Conservation (phyloP, 2,113 vertebrate genomes). For the Melospiza melodia region DNA sequence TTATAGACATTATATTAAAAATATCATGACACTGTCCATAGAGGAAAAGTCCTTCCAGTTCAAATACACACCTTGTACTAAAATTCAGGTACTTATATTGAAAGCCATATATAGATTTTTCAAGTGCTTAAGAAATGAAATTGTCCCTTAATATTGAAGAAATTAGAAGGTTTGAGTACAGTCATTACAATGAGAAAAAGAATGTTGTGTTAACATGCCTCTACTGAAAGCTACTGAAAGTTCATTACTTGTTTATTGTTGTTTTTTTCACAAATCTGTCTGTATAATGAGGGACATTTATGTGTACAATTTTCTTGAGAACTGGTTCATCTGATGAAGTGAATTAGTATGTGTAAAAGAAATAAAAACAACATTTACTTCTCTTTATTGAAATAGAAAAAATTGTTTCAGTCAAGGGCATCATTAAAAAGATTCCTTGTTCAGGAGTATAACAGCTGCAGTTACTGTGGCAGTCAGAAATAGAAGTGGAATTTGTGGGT, state of each 20-base stretch:
- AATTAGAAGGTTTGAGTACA: neutral
- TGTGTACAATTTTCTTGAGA: neutral
- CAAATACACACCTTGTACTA: neutral
- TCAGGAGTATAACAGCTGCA: neutral
- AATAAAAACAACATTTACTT: neutral
- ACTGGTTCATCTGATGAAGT: neutral
- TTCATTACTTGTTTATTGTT: neutral
- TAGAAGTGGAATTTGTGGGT: neutral
- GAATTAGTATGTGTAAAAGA: neutral
- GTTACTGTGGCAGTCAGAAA: neutral
- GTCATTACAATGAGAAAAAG: neutral
- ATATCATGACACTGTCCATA: neutral
- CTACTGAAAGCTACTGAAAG: neutral
- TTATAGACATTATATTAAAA: neutral
- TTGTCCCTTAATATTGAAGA: neutral
- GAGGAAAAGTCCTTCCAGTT: neutral
- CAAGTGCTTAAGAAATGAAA: neutral
- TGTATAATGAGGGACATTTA: neutral
- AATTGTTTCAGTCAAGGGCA: neutral
- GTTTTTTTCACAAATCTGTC: neutral
- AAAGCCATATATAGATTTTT: neutral
- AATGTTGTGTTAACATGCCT: neutral
- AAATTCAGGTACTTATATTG: neutral
- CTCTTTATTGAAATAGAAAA: neutral
- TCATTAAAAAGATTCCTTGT: neutral